These are phyloP conservation scores for Paratrypauchen microcephalus DNA, from an alignment of 2,797 vertebrate species.

Conservation along the genomic window DNA sequence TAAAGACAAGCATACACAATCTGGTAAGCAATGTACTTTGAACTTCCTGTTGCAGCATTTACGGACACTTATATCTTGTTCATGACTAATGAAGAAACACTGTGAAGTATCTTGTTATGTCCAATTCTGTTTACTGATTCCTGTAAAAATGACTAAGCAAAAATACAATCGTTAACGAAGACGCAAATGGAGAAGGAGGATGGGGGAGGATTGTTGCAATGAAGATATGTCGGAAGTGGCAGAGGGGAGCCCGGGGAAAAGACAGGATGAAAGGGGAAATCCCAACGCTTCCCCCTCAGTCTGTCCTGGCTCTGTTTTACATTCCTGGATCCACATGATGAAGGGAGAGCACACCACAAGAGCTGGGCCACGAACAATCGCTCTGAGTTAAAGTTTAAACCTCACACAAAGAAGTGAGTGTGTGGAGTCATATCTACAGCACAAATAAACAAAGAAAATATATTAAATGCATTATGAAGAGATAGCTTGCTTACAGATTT, in stretches of 20 bases:
- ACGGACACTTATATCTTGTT: conserved; percentile 10
- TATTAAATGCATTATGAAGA: conserved; percentile 12
- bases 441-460: conserved; percentile 30
- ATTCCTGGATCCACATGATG: conserved; percentile 59
- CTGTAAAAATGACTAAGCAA: conserved; percentile 62
- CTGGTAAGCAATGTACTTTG: conserved; percentile 6
- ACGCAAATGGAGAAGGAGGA: conserved; percentile 10
- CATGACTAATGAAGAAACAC: conserved; percentile 3
- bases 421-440: conserved; percentile 22
- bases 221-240: conserved; percentile 57
- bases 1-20: neutral
- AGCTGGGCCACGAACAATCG: conserved; percentile 34
- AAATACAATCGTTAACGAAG: conserved; percentile 48
- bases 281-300: conserved; percentile 70
- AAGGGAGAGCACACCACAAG: conserved; percentile 36
- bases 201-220: conserved; percentile 37
- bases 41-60: conserved; percentile 15
- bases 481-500: conserved; percentile 15
- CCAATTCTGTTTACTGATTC: conserved; percentile 31
- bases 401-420: conserved; percentile 25
- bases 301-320: conserved; percentile 50
- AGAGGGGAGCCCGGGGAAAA: conserved; percentile 59
- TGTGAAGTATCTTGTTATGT: conserved; percentile 5
- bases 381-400: conserved; percentile 26
- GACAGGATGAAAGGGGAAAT: conserved; percentile 78